A percentile compares a stretch with the other conserved stretches of the same genome.
Conservation (phyloP, 2,113 vertebrate genomes). For the Uria aalge region DNA sequence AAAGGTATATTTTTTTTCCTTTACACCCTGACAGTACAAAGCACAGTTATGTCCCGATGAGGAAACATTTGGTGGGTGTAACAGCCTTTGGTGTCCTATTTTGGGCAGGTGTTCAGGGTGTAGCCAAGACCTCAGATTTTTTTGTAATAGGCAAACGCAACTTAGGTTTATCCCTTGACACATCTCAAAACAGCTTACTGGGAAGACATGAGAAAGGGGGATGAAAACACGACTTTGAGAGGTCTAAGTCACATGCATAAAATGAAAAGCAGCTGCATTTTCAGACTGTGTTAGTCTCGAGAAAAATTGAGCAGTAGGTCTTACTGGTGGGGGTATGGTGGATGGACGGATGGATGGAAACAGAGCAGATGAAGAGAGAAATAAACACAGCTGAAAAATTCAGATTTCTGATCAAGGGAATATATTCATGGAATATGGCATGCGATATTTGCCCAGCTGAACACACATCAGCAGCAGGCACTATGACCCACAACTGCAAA, state of each 20-base stretch:
- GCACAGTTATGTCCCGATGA: neutral
- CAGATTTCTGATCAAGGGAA: neutral
- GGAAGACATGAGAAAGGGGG: neutral
- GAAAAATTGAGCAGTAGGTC: neutral
- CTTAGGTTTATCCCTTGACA: neutral
- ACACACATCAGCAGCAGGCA: constrained; percentile 13
- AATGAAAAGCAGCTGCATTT: neutral
- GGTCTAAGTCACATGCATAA: neutral
- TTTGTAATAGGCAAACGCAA: neutral
- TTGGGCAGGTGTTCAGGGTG: neutral
- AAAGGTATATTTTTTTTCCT: neutral
- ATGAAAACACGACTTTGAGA: neutral
- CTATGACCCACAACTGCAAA: neutral
- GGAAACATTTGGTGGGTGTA: neutral
- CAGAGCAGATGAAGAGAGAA: neutral
- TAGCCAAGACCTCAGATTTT: neutral
- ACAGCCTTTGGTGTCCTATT: neutral
- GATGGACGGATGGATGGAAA: neutral
- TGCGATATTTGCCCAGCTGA: constrained; percentile 31
- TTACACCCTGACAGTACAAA: neutral
- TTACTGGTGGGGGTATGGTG: neutral
- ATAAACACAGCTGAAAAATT: neutral
- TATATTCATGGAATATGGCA: neutral
- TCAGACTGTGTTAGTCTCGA: neutral
- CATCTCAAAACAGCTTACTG: neutral